Percentiles rank a stretch among this genome's conserved stretches.
Evolutionary conservation across 2,113 vertebrate genomes (phyloP).

Genomic region (Pao palembangensis): DNA sequence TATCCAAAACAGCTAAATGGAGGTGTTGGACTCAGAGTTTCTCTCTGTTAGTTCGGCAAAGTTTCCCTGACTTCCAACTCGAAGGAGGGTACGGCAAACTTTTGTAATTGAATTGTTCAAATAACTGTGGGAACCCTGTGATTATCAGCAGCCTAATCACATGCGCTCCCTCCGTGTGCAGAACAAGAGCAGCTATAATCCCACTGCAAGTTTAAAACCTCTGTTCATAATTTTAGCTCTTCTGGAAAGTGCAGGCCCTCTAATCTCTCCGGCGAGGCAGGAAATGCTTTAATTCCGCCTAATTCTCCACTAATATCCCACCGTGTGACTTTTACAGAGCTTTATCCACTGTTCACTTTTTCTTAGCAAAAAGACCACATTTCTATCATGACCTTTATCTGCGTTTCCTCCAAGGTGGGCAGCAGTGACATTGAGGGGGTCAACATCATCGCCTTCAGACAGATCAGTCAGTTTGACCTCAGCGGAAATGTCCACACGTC

Average conservation of each 20-base stretch:
- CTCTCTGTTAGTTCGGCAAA: neutral
- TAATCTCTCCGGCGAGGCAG: constrained; percentile 44
- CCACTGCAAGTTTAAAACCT: constrained; percentile 47
- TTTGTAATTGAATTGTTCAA: constrained; percentile 44
- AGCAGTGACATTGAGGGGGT: constrained; percentile 87
- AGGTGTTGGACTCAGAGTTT: too few species aligned
- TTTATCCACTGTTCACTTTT: constrained; percentile 21
- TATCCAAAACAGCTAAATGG: too few species aligned
- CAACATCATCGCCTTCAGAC: constrained; percentile 95
- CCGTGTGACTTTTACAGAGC: constrained; percentile 39
- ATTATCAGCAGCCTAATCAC: constrained; percentile 54
- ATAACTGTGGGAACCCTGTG: constrained; percentile 55
- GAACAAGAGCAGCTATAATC: constrained; percentile 60
- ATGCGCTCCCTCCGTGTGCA: constrained; percentile 28
- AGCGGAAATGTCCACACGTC: constrained; percentile 93
- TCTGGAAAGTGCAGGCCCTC: constrained; percentile 38
- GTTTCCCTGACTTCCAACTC: neutral
- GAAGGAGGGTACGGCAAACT: constrained; percentile 16
- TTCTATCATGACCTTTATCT: constrained; percentile 29
- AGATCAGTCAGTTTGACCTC: constrained; percentile 96
- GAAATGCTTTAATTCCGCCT: constrained; percentile 57
- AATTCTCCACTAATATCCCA: constrained; percentile 52
- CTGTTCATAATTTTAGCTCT: constrained; percentile 46
- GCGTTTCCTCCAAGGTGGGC: constrained; percentile 78
- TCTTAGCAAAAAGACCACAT: neutral